Percentiles rank a stretch among this genome's conserved stretches.
Conservation (phyloP, 92 coral and sea anemone species). For the Porites divaricata region DNA sequence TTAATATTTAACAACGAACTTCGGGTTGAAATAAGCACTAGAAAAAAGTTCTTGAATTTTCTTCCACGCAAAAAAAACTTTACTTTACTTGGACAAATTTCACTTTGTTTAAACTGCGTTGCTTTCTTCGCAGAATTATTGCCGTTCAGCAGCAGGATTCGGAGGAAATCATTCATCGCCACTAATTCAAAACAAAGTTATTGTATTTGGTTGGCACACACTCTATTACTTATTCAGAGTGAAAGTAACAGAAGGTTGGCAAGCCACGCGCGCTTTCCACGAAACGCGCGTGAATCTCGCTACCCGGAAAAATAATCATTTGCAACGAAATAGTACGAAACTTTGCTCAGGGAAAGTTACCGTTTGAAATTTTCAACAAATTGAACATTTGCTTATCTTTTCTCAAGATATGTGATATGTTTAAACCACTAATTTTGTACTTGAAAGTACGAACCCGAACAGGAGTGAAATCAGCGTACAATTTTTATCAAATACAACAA, state of each 20-base stretch:
- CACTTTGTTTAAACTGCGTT: not conserved
- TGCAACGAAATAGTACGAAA: not conserved
- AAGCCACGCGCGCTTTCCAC: slow-evolving; percentile 34
- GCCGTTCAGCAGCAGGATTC: not conserved
- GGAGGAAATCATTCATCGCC: slow-evolving; percentile 9
- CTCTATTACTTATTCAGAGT: slow-evolving; percentile 36
- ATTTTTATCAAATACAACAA: not conserved
- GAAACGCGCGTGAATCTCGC: not conserved
- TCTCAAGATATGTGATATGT: slow-evolving; percentile 2
- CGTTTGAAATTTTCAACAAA: not conserved
- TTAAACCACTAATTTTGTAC: slow-evolving; percentile 15
- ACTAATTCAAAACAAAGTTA: slow-evolving; percentile 31
- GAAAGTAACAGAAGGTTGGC: slow-evolving; percentile 15
- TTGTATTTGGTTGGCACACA: slow-evolving; percentile 34
- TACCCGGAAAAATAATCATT: not conserved
- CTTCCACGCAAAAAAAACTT: not conserved
- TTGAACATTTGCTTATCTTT: slow-evolving; percentile 4
- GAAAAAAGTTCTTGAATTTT: not conserved
- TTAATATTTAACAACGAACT: slow-evolving; percentile 44
- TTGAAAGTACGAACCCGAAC: not conserved
- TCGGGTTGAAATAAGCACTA: slow-evolving; percentile 8
- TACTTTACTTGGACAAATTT: not conserved
- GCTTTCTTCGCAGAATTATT: not conserved
- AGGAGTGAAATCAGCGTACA: not conserved
- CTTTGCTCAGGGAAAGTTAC: not conserved